Evolutionary conservation across 2,113 vertebrate genomes (phyloP), one percentile per base, ranked within the genome.

Genomic region (Melanotaenia duboulayi): DNA sequence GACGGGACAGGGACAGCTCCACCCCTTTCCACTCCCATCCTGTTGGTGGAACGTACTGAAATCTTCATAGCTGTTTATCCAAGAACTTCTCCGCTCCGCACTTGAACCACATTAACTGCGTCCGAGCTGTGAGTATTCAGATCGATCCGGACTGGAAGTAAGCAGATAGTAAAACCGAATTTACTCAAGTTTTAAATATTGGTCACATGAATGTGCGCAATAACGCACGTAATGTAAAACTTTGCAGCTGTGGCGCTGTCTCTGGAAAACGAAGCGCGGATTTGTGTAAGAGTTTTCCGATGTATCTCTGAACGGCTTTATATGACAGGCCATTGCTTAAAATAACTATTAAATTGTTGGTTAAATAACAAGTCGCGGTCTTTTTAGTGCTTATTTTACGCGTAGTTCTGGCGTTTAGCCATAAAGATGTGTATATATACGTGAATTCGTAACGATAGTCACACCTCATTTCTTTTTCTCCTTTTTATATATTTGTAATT

Each of bases 21-120:
- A 49, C 90, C 90, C 78, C 80, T 54, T 65, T 78, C 20, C 81
- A 7, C 74, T 66, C 83, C 71, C 25, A 52, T 67, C 16, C 42
- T 44, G 71, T 57, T 56, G 62, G 20, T n/a, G 76, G 39, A 82
- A 65, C 60, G 44, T 17, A 0, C 35, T 13, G 40, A 64, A 66
- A 60, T 23, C 51, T 20, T 52, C 73, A 8, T 78, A 68, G 17
- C 39, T 46, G 0, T 51, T 77, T 49, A 76, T 71, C 76, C 44
- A 4, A 14, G 55, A 28, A 35, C 46, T 74, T 1, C 84, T 54
- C 52, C 46, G 55, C 83, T 58, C 39, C 71, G 40, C 78, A 44
- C 11, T 69, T 0, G 25, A 40, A n/a, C 20, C n/a, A 17, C 37
- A 2, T 2, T 44, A 16, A 2, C 49, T 4, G 58, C 46, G 5